Percentiles rank a stretch among this genome's conserved stretches.
These are phyloP conservation scores for Didymodactylos carnosus DNA, from an alignment of 2,888 invertebrate genomes.

Conservation along the genomic window DNA sequence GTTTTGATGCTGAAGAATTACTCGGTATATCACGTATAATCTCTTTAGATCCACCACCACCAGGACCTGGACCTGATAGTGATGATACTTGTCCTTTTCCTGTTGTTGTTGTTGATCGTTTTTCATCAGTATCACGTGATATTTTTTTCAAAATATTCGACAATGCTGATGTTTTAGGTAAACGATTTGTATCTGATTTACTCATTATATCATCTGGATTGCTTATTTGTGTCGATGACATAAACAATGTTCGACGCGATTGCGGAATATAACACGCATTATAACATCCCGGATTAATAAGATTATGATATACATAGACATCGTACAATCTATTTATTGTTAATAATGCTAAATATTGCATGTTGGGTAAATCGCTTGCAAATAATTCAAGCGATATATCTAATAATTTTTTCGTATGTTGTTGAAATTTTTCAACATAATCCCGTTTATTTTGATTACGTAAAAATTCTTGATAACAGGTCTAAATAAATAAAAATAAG, in stretches of 20 bases:
- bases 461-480: neutral
- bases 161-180: neutral
- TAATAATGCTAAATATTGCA: constrained; percentile 9
- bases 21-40: neutral
- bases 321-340: constrained; percentile 11
- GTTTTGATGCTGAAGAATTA: too few species aligned
- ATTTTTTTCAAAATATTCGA: neutral
- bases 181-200: neutral
- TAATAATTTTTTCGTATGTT: neutral
- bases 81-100: neutral
- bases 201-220: neutral
- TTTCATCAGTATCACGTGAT: neutral
- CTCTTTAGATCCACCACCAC: neutral
- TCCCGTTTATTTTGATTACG: neutral
- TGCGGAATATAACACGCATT: constrained; percentile 8
- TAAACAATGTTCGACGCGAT: neutral
- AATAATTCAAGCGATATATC: constrained; percentile 7
- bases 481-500: neutral
- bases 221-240: neutral
- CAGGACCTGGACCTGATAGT: neutral
- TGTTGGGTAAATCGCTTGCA: neutral
- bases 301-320: constrained; percentile 8
- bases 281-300: constrained; percentile 8
- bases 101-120: neutral
- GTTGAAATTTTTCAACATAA: constrained; percentile 3